Conservation (phyloP, 2,888 invertebrate genomes). For the Plagiodera versicolora region DNA sequence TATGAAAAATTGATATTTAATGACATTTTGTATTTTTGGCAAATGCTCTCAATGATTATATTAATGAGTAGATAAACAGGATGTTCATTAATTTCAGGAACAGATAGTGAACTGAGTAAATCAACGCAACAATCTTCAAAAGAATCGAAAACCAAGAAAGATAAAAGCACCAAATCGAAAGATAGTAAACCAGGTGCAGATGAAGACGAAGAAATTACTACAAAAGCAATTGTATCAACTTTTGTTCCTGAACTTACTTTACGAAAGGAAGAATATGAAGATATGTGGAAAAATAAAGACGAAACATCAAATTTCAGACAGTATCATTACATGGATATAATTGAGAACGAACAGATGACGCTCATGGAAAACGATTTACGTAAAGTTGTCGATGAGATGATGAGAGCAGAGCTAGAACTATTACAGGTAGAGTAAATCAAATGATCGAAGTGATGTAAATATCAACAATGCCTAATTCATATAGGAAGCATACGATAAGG, state of each 20-base stretch:
- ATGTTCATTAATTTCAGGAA: no score
- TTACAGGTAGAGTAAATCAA: constrained; percentile 57
- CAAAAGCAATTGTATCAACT: constrained; percentile 70
- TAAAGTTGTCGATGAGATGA: constrained; percentile 76
- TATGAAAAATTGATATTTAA: no score
- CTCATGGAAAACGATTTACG: constrained; percentile 84
- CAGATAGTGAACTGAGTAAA: constrained; percentile 78
- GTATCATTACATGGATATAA: constrained; percentile 77
- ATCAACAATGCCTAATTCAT: constrained; percentile 36
- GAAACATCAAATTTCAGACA: constrained; percentile 75
- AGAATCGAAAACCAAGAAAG: constrained; percentile 77
- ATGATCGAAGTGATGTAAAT: no score
- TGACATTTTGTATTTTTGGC: no score
- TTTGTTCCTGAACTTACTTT: constrained; percentile 73
- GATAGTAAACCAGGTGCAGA: constrained; percentile 57
- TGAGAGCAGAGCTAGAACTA: constrained; percentile 70
- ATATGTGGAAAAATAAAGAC: constrained; percentile 81
- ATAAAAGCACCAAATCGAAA: constrained; percentile 69
- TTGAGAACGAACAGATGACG: constrained; percentile 78
- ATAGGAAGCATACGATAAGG: constrained; percentile 73
- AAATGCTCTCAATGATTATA: no score
- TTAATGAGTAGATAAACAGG: no score
- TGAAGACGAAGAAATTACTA: constrained; percentile 66
- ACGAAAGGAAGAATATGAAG: constrained; percentile 76
- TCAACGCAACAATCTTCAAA: constrained; percentile 76